Percentiles rank a stretch among this genome's conserved stretches.
phyloP scores from a whole-genome alignment of 2,113 vertebrate genomes.

The Oenanthe oenanthe region DNA sequence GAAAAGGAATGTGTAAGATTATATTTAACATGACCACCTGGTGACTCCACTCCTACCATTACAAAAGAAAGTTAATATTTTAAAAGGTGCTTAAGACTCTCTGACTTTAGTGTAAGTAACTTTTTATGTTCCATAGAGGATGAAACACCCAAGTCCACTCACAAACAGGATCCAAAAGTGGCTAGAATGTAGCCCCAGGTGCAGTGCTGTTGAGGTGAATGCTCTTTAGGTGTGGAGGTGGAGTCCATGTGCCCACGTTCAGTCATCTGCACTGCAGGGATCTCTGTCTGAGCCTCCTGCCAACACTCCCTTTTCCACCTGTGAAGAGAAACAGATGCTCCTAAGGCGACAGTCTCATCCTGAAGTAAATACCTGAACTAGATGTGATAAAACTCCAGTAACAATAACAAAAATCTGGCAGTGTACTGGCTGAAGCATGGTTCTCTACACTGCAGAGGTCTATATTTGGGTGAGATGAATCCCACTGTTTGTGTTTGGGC shows the following conservation, averaged over 20 bases:
- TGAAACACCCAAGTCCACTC: not conserved
- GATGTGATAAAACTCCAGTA: not conserved
- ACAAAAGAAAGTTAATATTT: slow-evolving; percentile 42
- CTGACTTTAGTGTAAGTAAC: not conserved
- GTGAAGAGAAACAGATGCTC: not conserved
- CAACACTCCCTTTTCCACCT: not conserved
- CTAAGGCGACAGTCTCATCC: not conserved
- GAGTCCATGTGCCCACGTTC: not conserved
- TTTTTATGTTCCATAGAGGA: not conserved
- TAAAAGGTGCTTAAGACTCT: slow-evolving; percentile 9
- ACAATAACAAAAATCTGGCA: not conserved
- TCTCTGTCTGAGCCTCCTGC: not conserved
- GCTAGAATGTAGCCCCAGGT: not conserved
- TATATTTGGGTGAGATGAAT: not conserved
- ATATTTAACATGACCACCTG: slow-evolving; percentile 46
- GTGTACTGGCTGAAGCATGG: not conserved
- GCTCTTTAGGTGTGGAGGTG: not conserved
- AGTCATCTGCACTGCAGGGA: not conserved
- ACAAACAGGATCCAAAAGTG: not conserved
- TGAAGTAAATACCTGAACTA: not conserved
- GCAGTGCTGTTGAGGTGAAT: not conserved
- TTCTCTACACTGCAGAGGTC: not conserved
- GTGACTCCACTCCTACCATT: not conserved
- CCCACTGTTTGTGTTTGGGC: not conserved
- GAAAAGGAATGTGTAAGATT: slow-evolving; percentile 50